Evolutionary conservation across 2,888 invertebrate species (phyloP), one percentile per base, ranked within the genome.

Genomic region (Mechanitis mazaeus): DNA sequence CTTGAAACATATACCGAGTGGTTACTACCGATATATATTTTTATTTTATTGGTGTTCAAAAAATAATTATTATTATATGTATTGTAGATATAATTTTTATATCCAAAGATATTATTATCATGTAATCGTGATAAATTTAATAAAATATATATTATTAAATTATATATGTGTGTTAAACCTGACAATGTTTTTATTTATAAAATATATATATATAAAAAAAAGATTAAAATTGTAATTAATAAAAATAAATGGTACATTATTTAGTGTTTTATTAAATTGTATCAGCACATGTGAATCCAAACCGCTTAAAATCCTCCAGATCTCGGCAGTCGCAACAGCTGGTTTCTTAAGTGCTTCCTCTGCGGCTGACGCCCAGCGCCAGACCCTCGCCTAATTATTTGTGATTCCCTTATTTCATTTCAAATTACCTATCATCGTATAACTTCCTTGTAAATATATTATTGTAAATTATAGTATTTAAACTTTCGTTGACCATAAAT

Each of bases 321-420:
- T 73, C 67, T 68, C 70, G 68, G 76, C 74, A 74, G 72, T 77
- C 75, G 75, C 77, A 75, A 74, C 77, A 82, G 78, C 83, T 77
- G 80, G 75, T 78, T 78, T 78, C 79, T 77, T 79, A 80, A 83
- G 81, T 77, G 80, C 80, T 75, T 70, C 76, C 77, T 76, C 74
- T 75, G 81, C 75, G 79, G 77, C 76, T 75, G 74, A 72, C 69
- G 73, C 64, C 68, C 72, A 73, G 70, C 69, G 71, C 70, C 73
- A 67, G 72, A 75, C 72, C 67, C 59, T 61, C 71, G 73, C 74
- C 77, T 83, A 76, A 81, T 81, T 83, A 81, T 81, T 80, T 78
- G 74, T 73, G 72, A 72, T 72, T 67, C 70, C 72, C 70, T 69
- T 76, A 75, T 76, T 75, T 74, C 73, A 73, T 76, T 76, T 71